phyloP scores from a whole-genome alignment of 2,113 vertebrate genomes.

The Pedionomus torquatus region DNA sequence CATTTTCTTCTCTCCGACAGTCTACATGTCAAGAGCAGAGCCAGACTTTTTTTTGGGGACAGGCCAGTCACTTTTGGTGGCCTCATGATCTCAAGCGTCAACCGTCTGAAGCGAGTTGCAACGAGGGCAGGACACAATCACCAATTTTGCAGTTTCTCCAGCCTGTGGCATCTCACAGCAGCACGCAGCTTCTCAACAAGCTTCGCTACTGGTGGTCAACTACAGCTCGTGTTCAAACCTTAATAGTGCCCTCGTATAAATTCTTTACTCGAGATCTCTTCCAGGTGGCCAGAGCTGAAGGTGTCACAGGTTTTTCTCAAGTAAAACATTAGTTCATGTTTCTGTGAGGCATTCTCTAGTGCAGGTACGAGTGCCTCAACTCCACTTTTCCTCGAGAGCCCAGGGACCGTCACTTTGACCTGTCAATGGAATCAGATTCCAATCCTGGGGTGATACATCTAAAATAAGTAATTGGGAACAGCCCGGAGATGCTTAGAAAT shows the following conservation, averaged over 20 bases:
- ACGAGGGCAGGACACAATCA: not conserved
- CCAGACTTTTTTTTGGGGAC: not conserved
- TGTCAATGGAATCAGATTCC: not conserved
- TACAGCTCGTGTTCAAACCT: not conserved
- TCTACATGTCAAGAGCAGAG: not conserved
- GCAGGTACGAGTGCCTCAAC: not conserved
- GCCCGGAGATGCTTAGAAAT: not conserved
- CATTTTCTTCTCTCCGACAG: not conserved
- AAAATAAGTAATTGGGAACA: not conserved
- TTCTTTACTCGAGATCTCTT: not conserved
- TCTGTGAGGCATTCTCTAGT: not conserved
- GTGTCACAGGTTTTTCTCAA: not conserved
- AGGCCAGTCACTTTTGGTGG: not conserved
- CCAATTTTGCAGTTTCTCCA: not conserved
- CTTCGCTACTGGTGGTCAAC: not conserved
- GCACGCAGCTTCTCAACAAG: not conserved
- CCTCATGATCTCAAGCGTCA: not conserved
- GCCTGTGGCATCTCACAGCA: not conserved
- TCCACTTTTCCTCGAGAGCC: not conserved
- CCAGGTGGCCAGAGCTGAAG: not conserved
- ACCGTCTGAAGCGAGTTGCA: not conserved
- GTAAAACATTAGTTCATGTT: not conserved
- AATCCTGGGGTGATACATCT: not conserved
- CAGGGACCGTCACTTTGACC: not conserved
- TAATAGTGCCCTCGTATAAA: not conserved